Base-by-base conservation (phyloP, 2,797 vertebrate species). In the Myiotriccus ornatus region DNA sequence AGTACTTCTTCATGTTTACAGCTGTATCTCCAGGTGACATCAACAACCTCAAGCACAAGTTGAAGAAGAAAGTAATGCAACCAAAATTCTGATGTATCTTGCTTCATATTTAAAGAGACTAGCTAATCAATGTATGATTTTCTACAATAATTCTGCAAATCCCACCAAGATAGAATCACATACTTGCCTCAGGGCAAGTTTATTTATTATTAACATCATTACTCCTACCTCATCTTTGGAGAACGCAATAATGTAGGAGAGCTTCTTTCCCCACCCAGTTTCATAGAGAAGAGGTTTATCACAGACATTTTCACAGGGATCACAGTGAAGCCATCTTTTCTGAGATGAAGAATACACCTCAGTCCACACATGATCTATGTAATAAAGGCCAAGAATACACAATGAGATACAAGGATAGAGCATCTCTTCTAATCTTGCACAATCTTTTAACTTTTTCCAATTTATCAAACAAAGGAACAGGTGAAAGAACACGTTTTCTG, bases 21-120 rank as follows among this genome's bases (percentile, higher is more conserved):
- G 94, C 99, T 99, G 94, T 99, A 99, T 93, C 99, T 98, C 99
- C 99, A 99, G 12, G 99, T 99, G 70, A 99, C 99, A 95, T 99
- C 99, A 60, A 99, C 98, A 94, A 99, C 98, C 99, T 99, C 95
- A 79, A 97, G 64, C 32, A 89, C 32, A 96, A 97, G 78, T 91
- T 46, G 70, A 44, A 96, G 43, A 44, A 96, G n/a, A 92, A 89
- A 93, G 91, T 68, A 74, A 85, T 67, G 35, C 46, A 86, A 79
- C 5, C 21, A 82, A 59, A 70, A 52, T 20, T 69, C 11, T 24
- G 34, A 41, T 1, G 3, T 17, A 44, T 22, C 52, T 85, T 65
- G 53, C 23, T 75, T 77, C 41, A 44, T 41, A 62, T 44, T 64
- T 80, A 67, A 89, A 84, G 30, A 78, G 14, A 8, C 27, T 75